These are phyloP conservation scores for Prenolepis imparis DNA, from an alignment of 2,888 invertebrate species.

Conservation along the genomic window DNA sequence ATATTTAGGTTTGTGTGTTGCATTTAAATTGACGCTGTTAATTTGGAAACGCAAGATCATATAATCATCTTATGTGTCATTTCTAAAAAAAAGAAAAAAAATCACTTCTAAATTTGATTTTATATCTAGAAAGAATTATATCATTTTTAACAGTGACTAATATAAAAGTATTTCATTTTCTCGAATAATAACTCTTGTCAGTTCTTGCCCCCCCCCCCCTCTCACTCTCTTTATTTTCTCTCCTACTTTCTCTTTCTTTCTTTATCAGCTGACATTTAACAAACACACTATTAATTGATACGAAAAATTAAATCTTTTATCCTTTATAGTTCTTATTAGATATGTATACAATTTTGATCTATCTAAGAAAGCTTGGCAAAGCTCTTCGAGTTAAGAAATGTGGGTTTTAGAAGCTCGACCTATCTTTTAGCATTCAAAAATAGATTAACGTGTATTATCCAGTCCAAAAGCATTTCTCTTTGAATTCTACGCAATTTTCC, in stretches of 20 bases:
- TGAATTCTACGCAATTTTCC: slow-evolving; percentile 32
- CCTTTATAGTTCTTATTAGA: not conserved
- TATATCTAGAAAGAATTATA: not conserved
- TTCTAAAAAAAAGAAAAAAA: not conserved
- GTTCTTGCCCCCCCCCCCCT: not conserved
- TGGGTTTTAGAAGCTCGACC: slow-evolving; percentile 79
- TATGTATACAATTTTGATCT: slow-evolving; percentile 42
- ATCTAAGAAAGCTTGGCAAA: slow-evolving; percentile 75
- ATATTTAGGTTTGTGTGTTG: not conserved
- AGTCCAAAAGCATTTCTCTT: slow-evolving; percentile 80
- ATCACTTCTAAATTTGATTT: not conserved
- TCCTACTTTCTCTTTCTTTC: not conserved
- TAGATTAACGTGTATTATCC: slow-evolving; percentile 82
- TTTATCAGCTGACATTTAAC: not conserved
- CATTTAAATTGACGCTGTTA: not conserved
- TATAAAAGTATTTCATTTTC: not conserved
- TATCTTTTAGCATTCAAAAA: slow-evolving; percentile 82
- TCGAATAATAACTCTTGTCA: not conserved
- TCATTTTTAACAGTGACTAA: not conserved
- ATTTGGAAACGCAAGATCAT: not conserved
- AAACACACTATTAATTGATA: not conserved
- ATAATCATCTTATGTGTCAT: not conserved
- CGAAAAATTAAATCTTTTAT: not conserved
- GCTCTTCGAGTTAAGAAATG: slow-evolving; percentile 78
- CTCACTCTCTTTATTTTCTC: not conserved